Evolutionary conservation across 2,797 vertebrate species (phyloP), one percentile per base, ranked within the genome.

Genomic region (Falco rusticolus): DNA sequence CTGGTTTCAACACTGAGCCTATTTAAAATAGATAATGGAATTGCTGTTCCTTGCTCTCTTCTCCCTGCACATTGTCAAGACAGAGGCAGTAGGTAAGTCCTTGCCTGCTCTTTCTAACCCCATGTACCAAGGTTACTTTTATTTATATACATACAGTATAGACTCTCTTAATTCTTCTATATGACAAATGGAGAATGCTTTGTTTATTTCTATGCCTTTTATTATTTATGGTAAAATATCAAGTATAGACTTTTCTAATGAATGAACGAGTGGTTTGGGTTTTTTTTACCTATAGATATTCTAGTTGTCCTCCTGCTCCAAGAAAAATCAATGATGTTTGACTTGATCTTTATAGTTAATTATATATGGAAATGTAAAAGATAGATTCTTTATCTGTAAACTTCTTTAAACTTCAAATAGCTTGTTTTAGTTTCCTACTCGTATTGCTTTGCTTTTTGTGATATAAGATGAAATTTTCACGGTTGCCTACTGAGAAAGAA

Each of bases 31-130:
- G 82, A 96, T 88, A 82, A 97, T 98, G 97, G 81, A 77, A 74
- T 90, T 91, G 81, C 84, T 96, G 70, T 6, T 91, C 87, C 94
- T 97, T 63, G 77, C 87, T 43, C 90, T 96, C 24, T 7, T 95
- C 82, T 94, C 94, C 24, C 85, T 97, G 68, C 93, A 76, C 82
- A 14, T 90, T 84, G 78, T 93, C 86, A 76, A 93, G 79, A 96
- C 90, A 89, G 96, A 96, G 48, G 80, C 84, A 87, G 39, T 89
- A 54, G 96, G 97, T 97, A 79, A 97, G 97, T 94, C 87, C 75
- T 94, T 84, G 54, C 43, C 69, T 96, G 87, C 59, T 96, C 83
- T 85, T 93, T 90, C 78, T 79, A 68, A 71, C 48, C 87, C 56
- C 39, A 10, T 26, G 21, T 51, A 66, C 29, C 54, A 71, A 80